phyloP scores from a whole-genome alignment of 2,797 vertebrate species.

The Tapirus indicus region DNA sequence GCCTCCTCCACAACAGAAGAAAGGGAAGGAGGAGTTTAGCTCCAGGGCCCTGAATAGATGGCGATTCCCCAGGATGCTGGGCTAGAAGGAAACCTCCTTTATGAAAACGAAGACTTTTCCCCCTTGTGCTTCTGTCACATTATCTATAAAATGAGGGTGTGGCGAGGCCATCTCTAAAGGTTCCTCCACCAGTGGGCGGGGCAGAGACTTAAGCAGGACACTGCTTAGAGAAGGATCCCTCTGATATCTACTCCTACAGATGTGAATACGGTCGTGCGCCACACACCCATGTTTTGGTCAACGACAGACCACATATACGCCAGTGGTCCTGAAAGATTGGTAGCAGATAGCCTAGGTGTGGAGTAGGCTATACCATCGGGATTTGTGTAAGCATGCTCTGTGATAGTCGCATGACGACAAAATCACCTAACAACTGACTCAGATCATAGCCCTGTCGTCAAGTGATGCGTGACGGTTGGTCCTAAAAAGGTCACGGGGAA shows the following conservation, averaged over 20 bases:
- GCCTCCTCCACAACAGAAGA: background rate
- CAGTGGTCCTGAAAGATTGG: too few species aligned
- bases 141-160: background rate
- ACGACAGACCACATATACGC: too few species aligned
- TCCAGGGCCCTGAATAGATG: background rate
- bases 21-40: background rate
- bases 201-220: rapidly evolving
- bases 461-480: background rate
- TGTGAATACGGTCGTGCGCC: too few species aligned
- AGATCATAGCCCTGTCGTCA: too few species aligned
- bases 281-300: too few species aligned
- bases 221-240: background rate
- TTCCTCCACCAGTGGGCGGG: rapidly evolving
- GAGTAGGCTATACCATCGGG: too few species aligned
- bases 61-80: background rate
- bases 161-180: rapidly evolving
- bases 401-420: too few species aligned
- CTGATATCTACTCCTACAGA: rapidly evolving
- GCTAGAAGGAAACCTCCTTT: background rate
- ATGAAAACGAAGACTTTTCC: too few species aligned
- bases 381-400: too few species aligned
- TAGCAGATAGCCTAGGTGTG: too few species aligned
- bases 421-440: too few species aligned
- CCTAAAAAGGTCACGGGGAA: background rate
- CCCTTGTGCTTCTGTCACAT: background rate